A percentile compares a stretch with the other conserved stretches of the same genome.
Evolutionary conservation across 2,888 invertebrate genomes (phyloP).

Genomic region (Mythimna ferrago): DNA sequence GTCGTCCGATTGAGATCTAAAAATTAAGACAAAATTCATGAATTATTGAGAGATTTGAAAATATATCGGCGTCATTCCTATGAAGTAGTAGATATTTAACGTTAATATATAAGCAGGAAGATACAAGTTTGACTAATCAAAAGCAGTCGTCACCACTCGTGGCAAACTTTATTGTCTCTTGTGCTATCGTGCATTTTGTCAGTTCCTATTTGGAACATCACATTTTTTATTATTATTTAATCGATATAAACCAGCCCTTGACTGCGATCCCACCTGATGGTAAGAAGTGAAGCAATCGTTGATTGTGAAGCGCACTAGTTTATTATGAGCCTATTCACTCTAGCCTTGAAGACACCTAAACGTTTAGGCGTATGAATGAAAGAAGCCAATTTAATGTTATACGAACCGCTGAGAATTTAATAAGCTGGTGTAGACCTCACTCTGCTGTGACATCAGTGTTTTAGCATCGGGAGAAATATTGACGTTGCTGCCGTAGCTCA

Average conservation of each 20-base stretch:
- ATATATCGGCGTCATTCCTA: not conserved
- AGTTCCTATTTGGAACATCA: not conserved
- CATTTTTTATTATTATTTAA: no score
- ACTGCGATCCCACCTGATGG: no score
- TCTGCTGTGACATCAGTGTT: constrained; percentile 70
- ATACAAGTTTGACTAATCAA: not conserved
- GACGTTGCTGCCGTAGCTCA: constrained; percentile 47
- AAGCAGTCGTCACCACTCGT: not conserved
- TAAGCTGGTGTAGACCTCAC: constrained; percentile 67
- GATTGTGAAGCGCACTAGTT: no score
- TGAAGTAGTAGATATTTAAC: not conserved
- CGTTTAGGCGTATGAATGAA: no score
- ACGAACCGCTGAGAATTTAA: constrained; percentile 66
- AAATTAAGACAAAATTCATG: not conserved
- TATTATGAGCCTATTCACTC: no score
- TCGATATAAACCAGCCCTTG: no score
- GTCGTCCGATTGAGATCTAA: constrained; percentile 58
- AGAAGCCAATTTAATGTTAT: not conserved
- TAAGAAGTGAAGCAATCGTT: no score
- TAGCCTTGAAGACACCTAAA: no score
- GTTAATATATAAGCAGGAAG: not conserved
- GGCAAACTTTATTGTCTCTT: not conserved
- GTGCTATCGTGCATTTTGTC: not conserved
- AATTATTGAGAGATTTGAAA: not conserved
- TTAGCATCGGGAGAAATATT: constrained; percentile 29